Percentiles rank a stretch among this genome's conserved stretches.
Evolutionary conservation across 2,113 vertebrate genomes (phyloP).

Genomic region (Scomber scombrus): DNA sequence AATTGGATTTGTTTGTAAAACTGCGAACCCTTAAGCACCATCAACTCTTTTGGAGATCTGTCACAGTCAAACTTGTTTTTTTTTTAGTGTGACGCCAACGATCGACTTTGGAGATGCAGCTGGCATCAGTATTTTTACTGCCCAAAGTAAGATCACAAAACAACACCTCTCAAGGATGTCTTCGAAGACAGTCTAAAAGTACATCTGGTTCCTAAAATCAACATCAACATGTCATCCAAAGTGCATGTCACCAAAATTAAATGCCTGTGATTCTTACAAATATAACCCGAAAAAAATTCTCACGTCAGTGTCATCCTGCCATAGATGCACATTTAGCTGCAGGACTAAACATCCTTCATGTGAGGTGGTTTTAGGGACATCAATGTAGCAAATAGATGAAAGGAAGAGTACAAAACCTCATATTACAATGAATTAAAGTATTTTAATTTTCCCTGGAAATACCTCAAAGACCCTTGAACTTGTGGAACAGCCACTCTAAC

Average conservation of each 20-base stretch:
- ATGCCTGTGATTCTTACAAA: background rate
- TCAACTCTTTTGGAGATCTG: constrained; percentile 39
- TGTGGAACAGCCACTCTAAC: constrained; percentile 30
- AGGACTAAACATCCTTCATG: background rate
- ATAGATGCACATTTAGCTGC: background rate
- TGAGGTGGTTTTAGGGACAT: constrained; percentile 7
- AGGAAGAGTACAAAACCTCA: background rate
- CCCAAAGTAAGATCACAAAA: constrained; percentile 33
- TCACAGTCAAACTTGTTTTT: constrained; percentile 32
- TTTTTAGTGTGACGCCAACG: constrained; percentile 5
- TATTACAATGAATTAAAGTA: constrained; percentile 33
- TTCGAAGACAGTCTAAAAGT: constrained; percentile 5
- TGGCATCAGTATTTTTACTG: constrained; percentile 4
- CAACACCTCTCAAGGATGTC: constrained; percentile 1
- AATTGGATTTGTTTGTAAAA: constrained; percentile 47
- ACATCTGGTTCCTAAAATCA: background rate
- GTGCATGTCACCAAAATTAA: background rate
- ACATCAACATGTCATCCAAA: constrained; percentile 3
- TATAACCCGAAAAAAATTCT: background rate
- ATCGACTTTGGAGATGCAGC: constrained; percentile 30
- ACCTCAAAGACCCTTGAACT: constrained; percentile 35
- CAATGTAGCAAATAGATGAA: background rate
- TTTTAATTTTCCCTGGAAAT: constrained; percentile 31
- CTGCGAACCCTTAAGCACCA: constrained; percentile 36
- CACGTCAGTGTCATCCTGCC: background rate